Percentiles rank a stretch among this genome's conserved stretches.
These are phyloP conservation scores for Salvelinus alpinus DNA, from an alignment of 2,113 vertebrate genomes.

Conservation along the genomic window DNA sequence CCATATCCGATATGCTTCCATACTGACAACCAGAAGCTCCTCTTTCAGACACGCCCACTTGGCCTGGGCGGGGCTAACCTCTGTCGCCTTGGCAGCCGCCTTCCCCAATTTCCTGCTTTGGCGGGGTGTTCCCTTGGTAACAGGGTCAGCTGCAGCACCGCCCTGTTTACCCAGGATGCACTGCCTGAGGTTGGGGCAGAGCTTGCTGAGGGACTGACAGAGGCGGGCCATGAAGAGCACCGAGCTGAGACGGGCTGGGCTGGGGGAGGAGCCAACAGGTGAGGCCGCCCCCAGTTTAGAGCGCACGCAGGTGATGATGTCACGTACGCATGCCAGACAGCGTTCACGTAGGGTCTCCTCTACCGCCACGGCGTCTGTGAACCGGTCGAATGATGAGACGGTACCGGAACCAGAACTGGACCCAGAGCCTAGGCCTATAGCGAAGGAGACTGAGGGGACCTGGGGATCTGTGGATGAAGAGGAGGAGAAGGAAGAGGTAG, in stretches of 20 bases:
- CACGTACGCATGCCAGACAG: constrained; percentile 74
- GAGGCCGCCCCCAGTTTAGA: constrained; percentile 63
- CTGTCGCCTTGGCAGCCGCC: constrained; percentile 46
- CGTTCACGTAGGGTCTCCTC: constrained; percentile 76
- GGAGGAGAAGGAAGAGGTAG: not conserved
- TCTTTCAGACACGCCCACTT: constrained; percentile 85
- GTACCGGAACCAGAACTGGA: fast-evolving
- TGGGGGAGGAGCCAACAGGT: constrained; percentile 18
- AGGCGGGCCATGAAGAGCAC: constrained; percentile 92
- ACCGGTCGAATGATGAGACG: constrained; percentile 80
- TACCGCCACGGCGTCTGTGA: constrained; percentile 74
- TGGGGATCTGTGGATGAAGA: not conserved
- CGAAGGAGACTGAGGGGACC: not conserved
- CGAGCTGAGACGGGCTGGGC: constrained; percentile 52
- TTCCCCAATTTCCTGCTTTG: constrained; percentile 81
- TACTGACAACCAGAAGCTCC: constrained; percentile 81
- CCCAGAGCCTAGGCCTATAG: not conserved
- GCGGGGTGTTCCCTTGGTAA: constrained; percentile 58
- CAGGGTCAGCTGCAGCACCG: constrained; percentile 35
- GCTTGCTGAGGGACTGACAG: constrained; percentile 85
- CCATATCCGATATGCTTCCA: constrained; percentile 87
- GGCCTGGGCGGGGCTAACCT: constrained; percentile 75
- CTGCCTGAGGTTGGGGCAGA: constrained; percentile 89
- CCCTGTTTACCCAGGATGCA: constrained; percentile 83
- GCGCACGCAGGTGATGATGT: constrained; percentile 69